Base-by-base conservation (phyloP, 2,888 invertebrate genomes). In the Malthinus seriepunctatus region DNA sequence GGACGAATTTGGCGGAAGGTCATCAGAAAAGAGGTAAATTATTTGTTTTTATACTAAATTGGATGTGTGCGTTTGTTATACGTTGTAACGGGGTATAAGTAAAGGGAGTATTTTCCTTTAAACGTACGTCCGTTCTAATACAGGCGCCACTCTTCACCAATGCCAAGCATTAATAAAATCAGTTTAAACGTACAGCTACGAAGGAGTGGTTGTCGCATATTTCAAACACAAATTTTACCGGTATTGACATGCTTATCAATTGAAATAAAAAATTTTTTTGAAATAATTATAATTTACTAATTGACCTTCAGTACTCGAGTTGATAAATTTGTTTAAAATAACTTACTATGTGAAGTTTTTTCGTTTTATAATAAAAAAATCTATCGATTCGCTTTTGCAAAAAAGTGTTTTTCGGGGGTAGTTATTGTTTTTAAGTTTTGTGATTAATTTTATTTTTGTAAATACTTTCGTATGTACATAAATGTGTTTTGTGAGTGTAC, bases 131-230 rank as follows among this genome's bases (percentile, higher is more conserved):
- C 23, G 33, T 47, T 32, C 47, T 10, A 8, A 0, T 14, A 10
- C 32, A 14, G 3, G 8, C 51, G 33, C 35, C 12, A 32, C 34
- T 45, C 34, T 35, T 54, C 54, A 46, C 33, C 50, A 50, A 50
- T 57, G 54, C 54, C 61, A 51, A 51, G 53, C 61, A 53, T 61
- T 51, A 61, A 49, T 56, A 53, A 53, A 44, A 48, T 57, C 57
- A 61, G 61, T 61, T 51, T 39, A 47, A 42, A 61, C 51, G 51
- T 42, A 47, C 50, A 34, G 50, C 14, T 52, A 37, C 12, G 12
- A 10, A 35, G 35, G 53, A 47, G 47, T 38, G 53, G 56, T 52
- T 34, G 56, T 46, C 38, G 34, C 15, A 15, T 8, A 11, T 38
- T 39, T 42, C 12, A 14, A 32, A 35, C 14, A 9, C 32, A 39